Evolutionary conservation across 2,113 vertebrate genomes (phyloP).

Genomic region (Istiophorus platypterus): DNA sequence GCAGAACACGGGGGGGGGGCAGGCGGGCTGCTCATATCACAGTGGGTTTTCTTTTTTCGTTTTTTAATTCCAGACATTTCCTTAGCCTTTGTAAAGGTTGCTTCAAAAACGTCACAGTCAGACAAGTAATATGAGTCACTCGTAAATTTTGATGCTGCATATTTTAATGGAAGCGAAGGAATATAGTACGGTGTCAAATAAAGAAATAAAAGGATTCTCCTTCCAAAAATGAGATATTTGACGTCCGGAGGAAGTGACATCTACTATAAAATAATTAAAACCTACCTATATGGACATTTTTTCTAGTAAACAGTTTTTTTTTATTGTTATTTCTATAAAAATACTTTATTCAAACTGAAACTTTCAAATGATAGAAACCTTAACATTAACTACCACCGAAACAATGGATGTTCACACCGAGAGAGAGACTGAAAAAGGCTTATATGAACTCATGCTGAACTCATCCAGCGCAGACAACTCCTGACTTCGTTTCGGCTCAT

Average conservation of each 20-base stretch:
- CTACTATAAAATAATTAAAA: not conserved
- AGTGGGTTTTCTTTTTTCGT: too few species aligned
- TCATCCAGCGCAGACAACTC: not conserved
- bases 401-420: too few species aligned
- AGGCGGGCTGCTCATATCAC: conserved; percentile 55
- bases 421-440: not conserved
- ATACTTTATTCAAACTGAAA: not conserved
- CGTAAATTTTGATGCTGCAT: conserved; percentile 18
- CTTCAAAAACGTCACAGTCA: conserved; percentile 24
- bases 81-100: conserved; percentile 39
- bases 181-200: not conserved
- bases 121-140: conserved; percentile 31
- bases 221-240: not conserved
- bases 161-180: not conserved
- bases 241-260: not conserved
- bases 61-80: conserved; percentile 53
- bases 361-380: conserved; percentile 2
- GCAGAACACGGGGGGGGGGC: conserved; percentile 13
- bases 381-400: not conserved
- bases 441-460: conserved; percentile 17
- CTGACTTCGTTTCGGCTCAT: not conserved
- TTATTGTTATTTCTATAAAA: too few species aligned
- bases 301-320: not conserved
- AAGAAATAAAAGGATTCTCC: conserved; percentile 19
- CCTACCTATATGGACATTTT: not conserved